These are phyloP conservation scores for Anabas testudineus DNA, from an alignment of 2,797 vertebrate species.

Conservation along the genomic window DNA sequence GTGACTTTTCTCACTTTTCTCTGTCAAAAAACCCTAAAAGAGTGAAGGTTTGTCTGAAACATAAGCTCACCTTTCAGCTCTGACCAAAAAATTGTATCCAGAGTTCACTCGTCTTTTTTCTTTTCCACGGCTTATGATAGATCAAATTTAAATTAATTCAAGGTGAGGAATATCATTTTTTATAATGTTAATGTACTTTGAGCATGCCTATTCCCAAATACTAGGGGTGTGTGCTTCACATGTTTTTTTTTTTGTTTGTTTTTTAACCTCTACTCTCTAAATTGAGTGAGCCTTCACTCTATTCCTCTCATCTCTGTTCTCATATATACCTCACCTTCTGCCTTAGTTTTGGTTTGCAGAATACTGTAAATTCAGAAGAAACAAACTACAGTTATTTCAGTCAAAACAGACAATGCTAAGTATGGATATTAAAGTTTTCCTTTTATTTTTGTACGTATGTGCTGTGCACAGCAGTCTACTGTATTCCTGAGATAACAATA, in stretches of 20 bases:
- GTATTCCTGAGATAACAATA: conserved; percentile 88
- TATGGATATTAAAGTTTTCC: conserved; percentile 84
- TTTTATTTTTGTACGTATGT: conserved; percentile 97
- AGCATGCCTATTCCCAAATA: conserved; percentile 61
- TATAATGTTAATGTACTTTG: conserved; percentile 41
- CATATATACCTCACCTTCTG: conserved; percentile 91
- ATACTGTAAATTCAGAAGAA: conserved; percentile 87
- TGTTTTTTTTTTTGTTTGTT: conserved; percentile 49
- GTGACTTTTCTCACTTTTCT: conserved; percentile 22
- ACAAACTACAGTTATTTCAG: conserved; percentile 82
- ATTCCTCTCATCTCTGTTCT: conserved; percentile 77
- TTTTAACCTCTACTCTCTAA: conserved; percentile 74
- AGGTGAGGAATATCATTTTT: conserved; percentile 63
- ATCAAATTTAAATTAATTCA: conserved; percentile 56
- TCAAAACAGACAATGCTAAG: conserved; percentile 80
- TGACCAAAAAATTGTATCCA: conserved; percentile 71
- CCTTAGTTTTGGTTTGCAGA: conserved; percentile 87
- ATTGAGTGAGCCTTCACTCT: conserved; percentile 76
- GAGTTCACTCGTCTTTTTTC: conserved; percentile 46
- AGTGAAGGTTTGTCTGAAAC: conserved; percentile 52
- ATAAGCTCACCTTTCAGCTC: conserved; percentile 70
- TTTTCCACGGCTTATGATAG: conserved; percentile 46
- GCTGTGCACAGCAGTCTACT: conserved; percentile 95
- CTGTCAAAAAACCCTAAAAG: conserved; percentile 40
- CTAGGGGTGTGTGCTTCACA: conserved; percentile 51